These are phyloP conservation scores for Danio kyathit DNA, from an alignment of 2,797 vertebrate species.

Conservation along the genomic window DNA sequence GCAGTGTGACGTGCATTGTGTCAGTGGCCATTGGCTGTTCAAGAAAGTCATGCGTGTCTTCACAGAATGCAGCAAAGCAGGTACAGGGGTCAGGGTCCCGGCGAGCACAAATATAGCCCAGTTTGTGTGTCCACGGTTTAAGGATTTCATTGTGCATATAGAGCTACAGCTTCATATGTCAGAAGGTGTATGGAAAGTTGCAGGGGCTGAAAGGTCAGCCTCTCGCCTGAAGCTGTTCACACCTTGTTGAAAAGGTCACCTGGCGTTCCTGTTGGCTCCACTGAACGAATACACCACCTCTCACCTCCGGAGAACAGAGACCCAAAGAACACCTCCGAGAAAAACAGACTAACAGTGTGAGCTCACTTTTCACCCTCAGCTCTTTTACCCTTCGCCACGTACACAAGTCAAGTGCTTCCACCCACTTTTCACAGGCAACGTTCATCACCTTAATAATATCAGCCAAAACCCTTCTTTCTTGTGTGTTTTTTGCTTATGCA, in stretches of 20 bases:
- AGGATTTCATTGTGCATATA: slow-evolving; percentile 37
- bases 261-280: slow-evolving; percentile 63
- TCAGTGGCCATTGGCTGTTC: slow-evolving; percentile 11
- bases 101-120: slow-evolving; percentile 17
- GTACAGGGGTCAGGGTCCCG: slow-evolving; percentile 28
- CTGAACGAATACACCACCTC: slow-evolving; percentile 36
- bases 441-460: slow-evolving; percentile 11
- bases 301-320: slow-evolving; percentile 49
- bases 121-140: slow-evolving; percentile 30
- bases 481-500: neutral
- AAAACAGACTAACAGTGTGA: slow-evolving; percentile 19
- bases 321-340: slow-evolving; percentile 30
- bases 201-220: slow-evolving; percentile 79
- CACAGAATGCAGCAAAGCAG: slow-evolving; percentile 13
- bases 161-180: slow-evolving; percentile 45
- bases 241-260: slow-evolving; percentile 74
- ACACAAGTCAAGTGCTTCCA: slow-evolving; percentile 45
- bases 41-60: slow-evolving; percentile 13
- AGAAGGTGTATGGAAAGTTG: slow-evolving; percentile 57
- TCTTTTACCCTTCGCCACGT: slow-evolving; percentile 5
- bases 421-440: slow-evolving; percentile 25
- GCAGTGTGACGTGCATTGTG: neutral
- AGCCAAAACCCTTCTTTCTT: neutral
- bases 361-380: slow-evolving; percentile 11
- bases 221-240: slow-evolving; percentile 76